These are phyloP conservation scores for Drosophila prostipennis DNA, from an alignment of 2,888 invertebrate genomes.

Conservation along the genomic window DNA sequence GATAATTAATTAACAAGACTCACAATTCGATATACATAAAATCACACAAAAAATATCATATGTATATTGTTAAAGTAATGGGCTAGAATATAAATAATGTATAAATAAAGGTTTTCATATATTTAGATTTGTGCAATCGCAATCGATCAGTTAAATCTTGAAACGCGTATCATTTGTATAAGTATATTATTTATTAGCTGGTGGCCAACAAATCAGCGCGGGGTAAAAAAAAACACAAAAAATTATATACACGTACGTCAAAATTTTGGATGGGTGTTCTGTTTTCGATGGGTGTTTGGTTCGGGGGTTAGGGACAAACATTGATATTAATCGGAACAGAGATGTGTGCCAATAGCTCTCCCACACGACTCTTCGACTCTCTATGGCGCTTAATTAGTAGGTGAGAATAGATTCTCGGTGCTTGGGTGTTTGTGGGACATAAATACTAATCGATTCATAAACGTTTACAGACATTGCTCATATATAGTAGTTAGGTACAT, in stretches of 20 bases:
- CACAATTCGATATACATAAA: constrained; percentile 33
- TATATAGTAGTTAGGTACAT: constrained; percentile 21
- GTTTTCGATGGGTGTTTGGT: not conserved
- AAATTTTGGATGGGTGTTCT: constrained; percentile 49
- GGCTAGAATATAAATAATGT: constrained; percentile 51
- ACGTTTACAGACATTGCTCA: constrained; percentile 54
- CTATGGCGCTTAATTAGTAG: constrained; percentile 29
- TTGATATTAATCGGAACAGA: constrained; percentile 3
- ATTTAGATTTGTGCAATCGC: constrained; percentile 65
- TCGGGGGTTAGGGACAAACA: constrained; percentile 5
- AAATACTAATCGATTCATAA: constrained; percentile 82
- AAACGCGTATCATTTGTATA: constrained; percentile 39
- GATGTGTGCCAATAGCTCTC: constrained; percentile 8
- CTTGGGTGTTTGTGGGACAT: constrained; percentile 22
- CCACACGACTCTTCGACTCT: constrained; percentile 22
- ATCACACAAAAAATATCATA: constrained; percentile 38
- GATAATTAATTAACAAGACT: constrained; percentile 27
- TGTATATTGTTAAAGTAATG: constrained; percentile 51
- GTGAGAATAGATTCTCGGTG: constrained; percentile 27
- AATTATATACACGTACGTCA: constrained; percentile 84
- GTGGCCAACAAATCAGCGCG: constrained; percentile 18
- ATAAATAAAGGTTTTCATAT: constrained; percentile 27
- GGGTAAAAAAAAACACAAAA: constrained; percentile 68
- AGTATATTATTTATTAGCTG: constrained; percentile 35
- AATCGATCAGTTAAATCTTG: constrained; percentile 44